Base-by-base conservation (phyloP, 2,113 vertebrate species). In the Peromyscus leucopus region DNA sequence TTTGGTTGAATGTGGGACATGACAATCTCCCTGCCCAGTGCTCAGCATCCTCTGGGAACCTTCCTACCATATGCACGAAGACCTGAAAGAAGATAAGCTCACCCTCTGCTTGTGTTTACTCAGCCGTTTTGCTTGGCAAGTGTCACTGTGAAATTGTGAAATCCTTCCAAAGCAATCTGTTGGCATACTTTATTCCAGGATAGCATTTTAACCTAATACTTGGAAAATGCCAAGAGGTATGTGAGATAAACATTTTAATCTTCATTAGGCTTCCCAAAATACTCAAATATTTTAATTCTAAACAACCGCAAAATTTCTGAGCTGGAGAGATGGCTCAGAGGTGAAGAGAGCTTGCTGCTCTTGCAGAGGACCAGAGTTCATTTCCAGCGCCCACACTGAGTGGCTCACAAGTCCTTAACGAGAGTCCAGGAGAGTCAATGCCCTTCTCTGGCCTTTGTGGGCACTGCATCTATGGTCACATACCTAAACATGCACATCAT, bases 21-120 rank as follows among this genome's bases (percentile, higher is more conserved):
- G 65, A 88, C n/a, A 86, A 1, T 88, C 86, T 96, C 33, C 13
- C 5, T 82, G 26, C 71, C 36, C 48, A 63, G 1, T 17, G 4
- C 31, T 88, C 39, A 90, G 63, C 79, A 51, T 33, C 74, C 57
- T 51, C 28, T 76, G 74, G 57, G 46, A 96, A 91, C 51, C 84
- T 69, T 72, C 42, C 36, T 0, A 85, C 69, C 90, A 90, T 39
- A 63, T 89, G 79, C 79, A 94, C 87, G 31, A 63, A 79, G 65
- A 91, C 89, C 21, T 80, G 31, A 65, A 79, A 94, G 4, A 11
- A 96, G 48, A 83, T 76, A 88, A 94, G 93, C 75, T 57, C 67
- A 82, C 69, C 83, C 39, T 94, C 76, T 92, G 74, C 92, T 96
- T 93, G 80, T 72, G 96, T 96, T 96, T 96, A 94, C 74, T 89